A percentile compares a stretch with the other conserved stretches of the same genome.
Evolutionary conservation across 92 coral and sea anemone species (phyloP).

Genomic region (Galaxea fascicularis): DNA sequence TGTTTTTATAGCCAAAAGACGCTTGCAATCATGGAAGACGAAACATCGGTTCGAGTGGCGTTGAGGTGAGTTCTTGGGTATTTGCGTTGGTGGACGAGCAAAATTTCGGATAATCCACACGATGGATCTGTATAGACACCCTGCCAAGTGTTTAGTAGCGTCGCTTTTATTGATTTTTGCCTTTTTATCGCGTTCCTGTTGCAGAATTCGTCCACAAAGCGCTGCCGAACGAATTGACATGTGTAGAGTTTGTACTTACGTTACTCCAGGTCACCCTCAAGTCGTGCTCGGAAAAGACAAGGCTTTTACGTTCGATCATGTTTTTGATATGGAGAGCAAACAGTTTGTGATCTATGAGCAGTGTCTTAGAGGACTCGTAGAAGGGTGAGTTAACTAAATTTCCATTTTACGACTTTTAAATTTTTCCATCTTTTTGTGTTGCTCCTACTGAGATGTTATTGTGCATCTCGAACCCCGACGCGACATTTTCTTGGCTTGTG

Average conservation of each 20-base stretch:
- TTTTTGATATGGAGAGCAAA: constrained; percentile 80
- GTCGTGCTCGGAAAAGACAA: constrained; percentile 98
- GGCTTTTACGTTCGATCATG: constrained; percentile 96
- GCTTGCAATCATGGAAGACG: constrained; percentile 69
- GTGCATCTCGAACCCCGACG: not conserved
- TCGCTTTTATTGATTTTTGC: constrained; percentile 45
- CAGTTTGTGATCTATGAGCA: constrained; percentile 87
- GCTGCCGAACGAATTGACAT: constrained; percentile 98
- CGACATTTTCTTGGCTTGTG: not conserved
- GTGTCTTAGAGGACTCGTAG: constrained; percentile 86
- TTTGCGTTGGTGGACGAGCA: not conserved
- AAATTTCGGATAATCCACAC: constrained; percentile 10
- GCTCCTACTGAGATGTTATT: constrained; percentile 18
- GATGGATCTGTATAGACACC: constrained; percentile 50
- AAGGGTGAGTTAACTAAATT: constrained; percentile 80
- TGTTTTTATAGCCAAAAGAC: constrained; percentile 29
- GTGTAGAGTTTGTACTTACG: constrained; percentile 95
- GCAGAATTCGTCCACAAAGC: constrained; percentile 99
- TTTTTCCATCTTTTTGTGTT: not conserved
- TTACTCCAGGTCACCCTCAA: constrained; percentile 94
- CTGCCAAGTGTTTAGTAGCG: constrained; percentile 50
- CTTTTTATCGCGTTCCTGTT: constrained; percentile 43
- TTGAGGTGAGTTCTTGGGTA: constrained; percentile 75
- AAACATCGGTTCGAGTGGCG: constrained; percentile 96
- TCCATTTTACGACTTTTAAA: constrained; percentile 5